Evolutionary conservation across 2,113 vertebrate genomes (phyloP).

Genomic region (Gracilinanus agilis): DNA sequence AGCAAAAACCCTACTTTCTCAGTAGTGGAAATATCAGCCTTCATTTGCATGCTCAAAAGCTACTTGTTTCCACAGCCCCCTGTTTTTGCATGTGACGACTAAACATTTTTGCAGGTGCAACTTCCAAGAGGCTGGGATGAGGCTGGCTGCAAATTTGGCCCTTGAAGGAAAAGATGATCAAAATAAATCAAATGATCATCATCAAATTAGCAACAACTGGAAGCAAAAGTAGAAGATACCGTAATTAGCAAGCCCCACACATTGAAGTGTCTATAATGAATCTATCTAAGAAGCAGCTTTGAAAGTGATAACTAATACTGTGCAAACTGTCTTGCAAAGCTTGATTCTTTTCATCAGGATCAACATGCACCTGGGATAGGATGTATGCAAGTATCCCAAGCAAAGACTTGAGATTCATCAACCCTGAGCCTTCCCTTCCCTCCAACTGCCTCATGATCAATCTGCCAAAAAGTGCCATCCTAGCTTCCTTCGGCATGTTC

Average conservation of each 20-base stretch:
- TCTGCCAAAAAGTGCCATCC: neutral
- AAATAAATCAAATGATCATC: constrained; percentile 78
- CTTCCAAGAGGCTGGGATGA: constrained; percentile 65
- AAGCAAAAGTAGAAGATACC: constrained; percentile 47
- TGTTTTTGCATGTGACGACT: constrained; percentile 41
- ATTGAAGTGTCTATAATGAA: constrained; percentile 46
- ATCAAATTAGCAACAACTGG: constrained; percentile 72
- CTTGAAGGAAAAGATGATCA: constrained; percentile 72
- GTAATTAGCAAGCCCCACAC: constrained; percentile 11
- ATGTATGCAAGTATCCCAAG: neutral
- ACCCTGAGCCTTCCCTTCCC: constrained; percentile 15
- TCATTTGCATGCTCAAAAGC: constrained; percentile 75
- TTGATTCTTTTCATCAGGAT: constrained; percentile 40
- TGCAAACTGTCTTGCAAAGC: constrained; percentile 47
- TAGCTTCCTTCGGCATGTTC: neutral
- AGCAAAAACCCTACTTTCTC: constrained; percentile 48
- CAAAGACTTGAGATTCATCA: neutral
- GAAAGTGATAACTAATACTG: constrained; percentile 37
- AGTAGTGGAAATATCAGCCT: constrained; percentile 42
- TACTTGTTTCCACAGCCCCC: constrained; percentile 57
- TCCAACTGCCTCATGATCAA: constrained; percentile 11
- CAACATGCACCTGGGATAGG: constrained; percentile 48
- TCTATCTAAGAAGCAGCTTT: constrained; percentile 23
- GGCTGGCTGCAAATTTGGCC: constrained; percentile 55
- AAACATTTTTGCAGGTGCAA: constrained; percentile 69